Percentiles rank a stretch among this genome's conserved stretches.
These are phyloP conservation scores for Melangyna quadrimaculata DNA, from an alignment of 2,888 invertebrate genomes.

Conservation along the genomic window DNA sequence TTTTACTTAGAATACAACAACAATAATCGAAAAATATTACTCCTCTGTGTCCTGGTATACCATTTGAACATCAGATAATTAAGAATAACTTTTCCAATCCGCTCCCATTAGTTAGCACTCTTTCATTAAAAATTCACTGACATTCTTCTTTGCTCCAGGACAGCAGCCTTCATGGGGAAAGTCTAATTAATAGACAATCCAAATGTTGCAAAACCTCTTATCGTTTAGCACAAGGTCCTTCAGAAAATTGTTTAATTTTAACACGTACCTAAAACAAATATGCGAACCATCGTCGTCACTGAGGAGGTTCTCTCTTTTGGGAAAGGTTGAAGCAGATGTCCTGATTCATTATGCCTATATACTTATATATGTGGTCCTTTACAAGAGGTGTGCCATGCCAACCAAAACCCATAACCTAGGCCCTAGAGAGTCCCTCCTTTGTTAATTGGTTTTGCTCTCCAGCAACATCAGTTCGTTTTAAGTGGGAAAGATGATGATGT, in stretches of 20 bases:
- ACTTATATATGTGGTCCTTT: background rate
- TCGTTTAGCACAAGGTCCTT: background rate
- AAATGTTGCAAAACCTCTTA: conserved; percentile 8
- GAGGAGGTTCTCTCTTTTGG: background rate
- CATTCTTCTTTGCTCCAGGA: background rate
- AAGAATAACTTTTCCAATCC: conserved; percentile 10
- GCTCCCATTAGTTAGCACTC: background rate
- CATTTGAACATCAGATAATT: background rate
- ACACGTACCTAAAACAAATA: conserved; percentile 16
- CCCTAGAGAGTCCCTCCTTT: background rate
- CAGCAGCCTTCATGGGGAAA: background rate
- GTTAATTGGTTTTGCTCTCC: conserved; percentile 18
- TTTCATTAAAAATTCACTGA: conserved; percentile 21
- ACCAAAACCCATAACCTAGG: background rate
- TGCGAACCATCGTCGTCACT: background rate
- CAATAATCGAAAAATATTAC: background rate
- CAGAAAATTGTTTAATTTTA: conserved; percentile 4
- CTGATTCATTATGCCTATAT: conserved; percentile 17
- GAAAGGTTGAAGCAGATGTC: background rate
- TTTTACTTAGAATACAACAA: background rate
- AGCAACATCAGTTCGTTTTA: background rate
- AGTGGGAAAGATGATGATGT: conserved; percentile 29
- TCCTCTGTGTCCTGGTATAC: background rate
- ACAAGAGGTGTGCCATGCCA: conserved; percentile 4
- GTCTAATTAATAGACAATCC: conserved; percentile 14